Evolutionary conservation across 2,888 invertebrate species (phyloP), one percentile per base, ranked within the genome.

Genomic region (Rhagophthalmus giganteus): DNA sequence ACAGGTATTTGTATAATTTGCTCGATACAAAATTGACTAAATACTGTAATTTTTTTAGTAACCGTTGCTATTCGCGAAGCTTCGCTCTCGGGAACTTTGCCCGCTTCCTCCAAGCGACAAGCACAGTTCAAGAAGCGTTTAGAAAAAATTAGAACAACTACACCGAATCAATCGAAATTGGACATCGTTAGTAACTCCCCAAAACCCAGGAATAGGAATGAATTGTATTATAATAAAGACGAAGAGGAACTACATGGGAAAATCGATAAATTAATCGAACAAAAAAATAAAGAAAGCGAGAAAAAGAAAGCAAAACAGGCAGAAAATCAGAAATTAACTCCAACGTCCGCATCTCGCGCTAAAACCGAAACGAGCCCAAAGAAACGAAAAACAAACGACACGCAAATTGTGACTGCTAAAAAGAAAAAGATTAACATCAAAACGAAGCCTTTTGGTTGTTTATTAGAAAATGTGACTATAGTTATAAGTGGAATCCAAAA

Each of bases 401-500:
- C 25, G 1, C 25, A 10, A 2, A 62, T 62, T 48, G 49, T 9
- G 10, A 9, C 9, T 3, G 8, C 64, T 1, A 71, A 72, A 20
- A 73, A 71, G 55, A 64, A 59, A 8, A 59, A 63, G 3, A 57
- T 61, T 16, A 37, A 54, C 6, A 58, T 58, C 45, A 38, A 25
- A 16, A 59, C 57, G 8, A 79, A 76, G 63, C 81, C 81, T 1
- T 87, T 85, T 57, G 69, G 77, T 53, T 71, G 79, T 57, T 67
- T 89, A 16, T 72, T 94, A 58, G 72, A 78, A 7, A 85, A 80
- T 39, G 89, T 89, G 2, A 81, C 83, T 48, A 80, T 94, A 67
- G 88, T 86, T n/a, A 80, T 95, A 56, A 93, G 92, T 76, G 94
- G 94, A 0, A 93, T 88, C 75, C 81, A 86, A 76, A 89, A 94